Evolutionary conservation across 2,888 invertebrate genomes (phyloP).

Genomic region (Sussaba pulchella): DNA sequence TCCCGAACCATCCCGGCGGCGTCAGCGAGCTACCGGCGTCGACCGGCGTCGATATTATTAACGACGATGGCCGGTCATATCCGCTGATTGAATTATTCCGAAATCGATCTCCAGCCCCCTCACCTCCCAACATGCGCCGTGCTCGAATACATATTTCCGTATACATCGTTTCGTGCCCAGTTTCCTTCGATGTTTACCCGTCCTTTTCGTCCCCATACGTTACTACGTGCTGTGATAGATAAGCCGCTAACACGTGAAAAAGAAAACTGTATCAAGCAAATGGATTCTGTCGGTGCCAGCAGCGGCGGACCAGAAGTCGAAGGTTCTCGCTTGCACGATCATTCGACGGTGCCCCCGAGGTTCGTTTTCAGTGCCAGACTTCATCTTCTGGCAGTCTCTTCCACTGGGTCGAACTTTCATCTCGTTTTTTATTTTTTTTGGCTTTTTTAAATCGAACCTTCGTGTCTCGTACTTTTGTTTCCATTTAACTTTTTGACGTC

Average conservation of each 20-base stretch:
- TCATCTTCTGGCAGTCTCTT: conserved; percentile 47
- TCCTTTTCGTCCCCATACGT: conserved; percentile 15
- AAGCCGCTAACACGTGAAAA: conserved; percentile 37
- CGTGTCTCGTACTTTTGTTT: conserved; percentile 14
- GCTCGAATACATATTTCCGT: conserved; percentile 9
- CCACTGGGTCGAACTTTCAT: conserved; percentile 51
- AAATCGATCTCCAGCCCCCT: conserved; percentile 32
- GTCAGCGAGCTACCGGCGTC: not conserved
- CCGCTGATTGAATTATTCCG: conserved; percentile 37
- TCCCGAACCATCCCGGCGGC: not conserved
- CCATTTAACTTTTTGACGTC: conserved; percentile 20
- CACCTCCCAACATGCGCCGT: too few relatives aligned
- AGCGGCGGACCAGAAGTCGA: conserved; percentile 25
- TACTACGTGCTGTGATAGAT: conserved; percentile 33
- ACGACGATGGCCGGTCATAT: conserved; percentile 10
- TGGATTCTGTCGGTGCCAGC: conserved; percentile 62
- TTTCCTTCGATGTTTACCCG: conserved; percentile 26
- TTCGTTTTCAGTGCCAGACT: conserved; percentile 51
- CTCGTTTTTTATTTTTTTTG: not conserved
- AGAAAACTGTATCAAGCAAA: conserved; percentile 58
- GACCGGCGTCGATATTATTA: not conserved
- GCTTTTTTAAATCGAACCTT: not conserved
- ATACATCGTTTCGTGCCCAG: not conserved
- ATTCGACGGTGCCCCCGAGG: conserved; percentile 32
- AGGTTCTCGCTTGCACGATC: conserved; percentile 44